A percentile compares a stretch with the other conserved stretches of the same genome.
These are phyloP conservation scores for Coptodon bakossiorum DNA, from an alignment of 2,113 vertebrate species.

Conservation along the genomic window DNA sequence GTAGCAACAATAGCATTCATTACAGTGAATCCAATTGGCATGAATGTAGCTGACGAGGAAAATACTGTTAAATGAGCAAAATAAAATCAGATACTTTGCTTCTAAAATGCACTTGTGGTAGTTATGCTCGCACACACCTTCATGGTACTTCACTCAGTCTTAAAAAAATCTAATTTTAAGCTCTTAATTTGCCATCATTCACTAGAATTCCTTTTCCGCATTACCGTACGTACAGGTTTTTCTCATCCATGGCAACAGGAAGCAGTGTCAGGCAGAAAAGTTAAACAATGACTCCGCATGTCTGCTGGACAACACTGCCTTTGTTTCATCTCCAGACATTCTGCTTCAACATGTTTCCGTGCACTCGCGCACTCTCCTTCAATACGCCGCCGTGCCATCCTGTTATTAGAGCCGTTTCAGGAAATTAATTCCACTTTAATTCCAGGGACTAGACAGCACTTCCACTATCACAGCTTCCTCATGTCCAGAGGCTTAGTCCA, in stretches of 20 bases:
- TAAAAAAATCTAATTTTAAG: neutral
- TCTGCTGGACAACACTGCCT: neutral
- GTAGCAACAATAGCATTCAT: slow-evolving; percentile 26
- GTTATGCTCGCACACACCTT: slow-evolving; percentile 13
- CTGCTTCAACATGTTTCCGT: neutral
- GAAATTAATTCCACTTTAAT: slow-evolving; percentile 33
- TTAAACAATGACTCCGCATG: neutral
- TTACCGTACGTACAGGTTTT: neutral
- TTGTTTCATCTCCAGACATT: neutral
- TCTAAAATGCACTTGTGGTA: slow-evolving; percentile 70
- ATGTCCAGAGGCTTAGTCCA: slow-evolving; percentile 20
- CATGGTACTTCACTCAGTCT: neutral
- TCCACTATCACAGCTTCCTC: slow-evolving; percentile 8
- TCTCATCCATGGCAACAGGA: slow-evolving; percentile 22
- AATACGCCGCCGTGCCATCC: neutral
- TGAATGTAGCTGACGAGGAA: slow-evolving; percentile 9
- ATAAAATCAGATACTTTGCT: neutral
- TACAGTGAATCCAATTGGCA: slow-evolving; percentile 35
- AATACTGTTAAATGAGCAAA: slow-evolving; percentile 40
- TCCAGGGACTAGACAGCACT: neutral
- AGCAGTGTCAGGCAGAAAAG: neutral
- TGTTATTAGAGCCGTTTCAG: neutral
- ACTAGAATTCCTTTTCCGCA: slow-evolving; percentile 23
- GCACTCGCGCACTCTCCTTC: neutral
- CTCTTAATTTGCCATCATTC: neutral